A percentile compares a stretch with the other conserved stretches of the same genome.
phyloP scores from a whole-genome alignment of 2,797 vertebrate species.

The Intellagama lesueurii region DNA sequence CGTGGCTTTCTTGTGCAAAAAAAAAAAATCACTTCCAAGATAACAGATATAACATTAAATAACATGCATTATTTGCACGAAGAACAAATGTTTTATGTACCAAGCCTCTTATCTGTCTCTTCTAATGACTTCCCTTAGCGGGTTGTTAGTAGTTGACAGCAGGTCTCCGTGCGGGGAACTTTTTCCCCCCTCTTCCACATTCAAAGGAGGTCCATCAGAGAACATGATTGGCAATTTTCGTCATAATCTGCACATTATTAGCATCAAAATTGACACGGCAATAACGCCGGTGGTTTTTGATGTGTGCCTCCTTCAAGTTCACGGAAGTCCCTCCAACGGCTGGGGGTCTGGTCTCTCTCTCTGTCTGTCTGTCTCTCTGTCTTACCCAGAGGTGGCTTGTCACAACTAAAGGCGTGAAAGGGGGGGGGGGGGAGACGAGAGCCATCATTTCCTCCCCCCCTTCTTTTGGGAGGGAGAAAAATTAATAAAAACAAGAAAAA shows the following conservation, averaged over 20 bases:
- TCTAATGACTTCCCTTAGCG: constrained; percentile 99
- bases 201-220: constrained; percentile 98
- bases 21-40: constrained; percentile 81
- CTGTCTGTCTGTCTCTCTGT: constrained; percentile 63
- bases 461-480: not conserved
- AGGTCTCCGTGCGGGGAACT: constrained; percentile 97
- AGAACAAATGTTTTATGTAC: constrained; percentile 96
- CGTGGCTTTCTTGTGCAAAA: constrained; percentile 81
- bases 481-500: constrained; percentile 44
- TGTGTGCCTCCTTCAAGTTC: constrained; percentile 92
- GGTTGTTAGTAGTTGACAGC: constrained; percentile 99
- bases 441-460: constrained; percentile 27
- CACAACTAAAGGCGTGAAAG: constrained; percentile 71
- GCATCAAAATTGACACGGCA: constrained; percentile 98
- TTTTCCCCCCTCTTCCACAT: constrained; percentile 89
- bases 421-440: constrained; percentile 73
- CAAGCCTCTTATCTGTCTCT: constrained; percentile 96
- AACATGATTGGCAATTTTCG: constrained; percentile 99
- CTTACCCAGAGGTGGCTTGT: constrained; percentile 80
- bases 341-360: constrained; percentile 70
- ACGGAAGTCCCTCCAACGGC: constrained; percentile 88
- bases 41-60: constrained; percentile 92
- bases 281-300: constrained; percentile 89
- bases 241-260: constrained; percentile 99
- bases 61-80: constrained; percentile 91